Percentiles rank a stretch among this genome's conserved stretches.
Evolutionary conservation across 2,113 vertebrate genomes (phyloP).

Genomic region (Tamias sibiricus): DNA sequence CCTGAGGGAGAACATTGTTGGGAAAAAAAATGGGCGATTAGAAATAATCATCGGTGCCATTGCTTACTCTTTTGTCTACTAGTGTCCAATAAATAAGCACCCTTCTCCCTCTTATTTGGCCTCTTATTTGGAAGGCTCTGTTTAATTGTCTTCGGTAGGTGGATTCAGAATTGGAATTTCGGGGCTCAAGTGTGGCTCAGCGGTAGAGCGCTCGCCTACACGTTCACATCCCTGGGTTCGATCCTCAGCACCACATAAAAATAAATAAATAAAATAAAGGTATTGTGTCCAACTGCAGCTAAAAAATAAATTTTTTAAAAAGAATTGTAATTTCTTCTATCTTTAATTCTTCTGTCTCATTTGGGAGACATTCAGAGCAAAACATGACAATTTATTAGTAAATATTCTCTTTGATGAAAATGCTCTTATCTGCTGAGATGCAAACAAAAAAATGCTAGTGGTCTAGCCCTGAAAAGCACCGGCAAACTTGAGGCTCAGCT

Average conservation of each 20-base stretch:
- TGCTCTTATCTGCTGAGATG: constrained; percentile 29
- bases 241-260: too few species aligned
- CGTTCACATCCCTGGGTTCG: too few species aligned
- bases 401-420: constrained; percentile 44
- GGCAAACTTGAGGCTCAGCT: neutral
- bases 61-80: neutral
- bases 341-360: constrained; percentile 17
- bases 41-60: neutral
- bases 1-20: neutral
- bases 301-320: too few species aligned
- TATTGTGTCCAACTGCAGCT: too few species aligned
- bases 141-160: neutral
- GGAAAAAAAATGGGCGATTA: neutral
- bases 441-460: constrained; percentile 41
- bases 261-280: too few species aligned
- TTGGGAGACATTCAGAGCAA: constrained; percentile 19
- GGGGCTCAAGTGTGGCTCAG: too few species aligned
- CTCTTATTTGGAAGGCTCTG: neutral
- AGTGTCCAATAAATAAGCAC: neutral
- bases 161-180: too few species aligned
- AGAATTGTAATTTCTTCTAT: constrained; percentile 33
- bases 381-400: constrained; percentile 17
- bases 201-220: too few species aligned
- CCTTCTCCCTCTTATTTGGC: neutral
- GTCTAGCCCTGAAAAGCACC: neutral